Evolutionary conservation across 37 sponge, comb jelly and placozoan species (phyloP).

Genomic region (Ianthella basta): DNA sequence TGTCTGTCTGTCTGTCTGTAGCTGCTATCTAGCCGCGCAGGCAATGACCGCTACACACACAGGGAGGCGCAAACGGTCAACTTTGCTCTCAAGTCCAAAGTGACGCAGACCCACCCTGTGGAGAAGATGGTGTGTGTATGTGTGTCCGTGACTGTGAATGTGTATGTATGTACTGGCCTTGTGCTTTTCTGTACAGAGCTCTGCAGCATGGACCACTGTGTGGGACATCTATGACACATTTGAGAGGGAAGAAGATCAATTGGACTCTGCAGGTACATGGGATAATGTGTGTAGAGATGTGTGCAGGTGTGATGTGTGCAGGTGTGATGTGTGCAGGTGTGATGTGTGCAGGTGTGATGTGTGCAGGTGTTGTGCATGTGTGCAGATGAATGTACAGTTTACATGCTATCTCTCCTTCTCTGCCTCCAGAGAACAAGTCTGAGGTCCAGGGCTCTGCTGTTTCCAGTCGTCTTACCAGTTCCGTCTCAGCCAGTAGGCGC

Average conservation of each 20-base stretch:
- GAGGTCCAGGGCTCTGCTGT: too few species aligned
- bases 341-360: neutral
- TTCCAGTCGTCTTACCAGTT: too few species aligned
- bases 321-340: neutral
- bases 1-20: constrained; percentile 26
- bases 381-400: neutral
- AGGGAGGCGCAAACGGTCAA: constrained; percentile 96
- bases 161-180: neutral
- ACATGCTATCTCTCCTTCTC: too few species aligned
- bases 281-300: constrained; percentile 17
- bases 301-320: neutral
- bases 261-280: constrained; percentile 43
- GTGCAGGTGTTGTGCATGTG: neutral
- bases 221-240: constrained; percentile 97
- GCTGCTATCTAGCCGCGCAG: constrained; percentile 60
- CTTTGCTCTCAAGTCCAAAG: constrained; percentile 78
- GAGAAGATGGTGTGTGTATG: constrained; percentile 44
- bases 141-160: neutral
- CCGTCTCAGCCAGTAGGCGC: too few species aligned
- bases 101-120: constrained; percentile 75
- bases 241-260: constrained; percentile 41
- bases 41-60: constrained; percentile 89
- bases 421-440: too few species aligned
- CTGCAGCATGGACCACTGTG: constrained; percentile 76
- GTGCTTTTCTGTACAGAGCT: constrained; percentile 34